A percentile compares a stretch with the other conserved stretches of the same genome.
Conservation (phyloP, 2,888 invertebrate genomes). For the Spialia ferax region DNA sequence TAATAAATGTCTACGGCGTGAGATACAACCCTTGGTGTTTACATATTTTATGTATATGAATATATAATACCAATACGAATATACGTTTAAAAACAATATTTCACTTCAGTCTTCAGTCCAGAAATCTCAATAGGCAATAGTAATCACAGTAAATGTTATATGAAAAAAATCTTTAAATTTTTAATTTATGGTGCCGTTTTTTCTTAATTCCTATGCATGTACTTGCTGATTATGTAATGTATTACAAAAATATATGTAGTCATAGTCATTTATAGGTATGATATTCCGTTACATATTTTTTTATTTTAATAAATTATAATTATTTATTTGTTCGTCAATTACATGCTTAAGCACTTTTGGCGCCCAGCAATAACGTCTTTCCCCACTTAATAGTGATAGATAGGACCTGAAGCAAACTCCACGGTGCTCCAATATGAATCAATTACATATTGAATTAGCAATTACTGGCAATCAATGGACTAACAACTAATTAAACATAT, state of each 20-base stretch:
- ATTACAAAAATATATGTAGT: neutral
- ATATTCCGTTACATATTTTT: neutral
- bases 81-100: constrained; percentile 52
- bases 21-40: too few species aligned
- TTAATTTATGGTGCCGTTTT: constrained; percentile 67
- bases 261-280: neutral
- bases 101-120: constrained; percentile 81
- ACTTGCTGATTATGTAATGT: constrained; percentile 27
- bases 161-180: constrained; percentile 57
- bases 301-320: neutral
- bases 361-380: too few species aligned
- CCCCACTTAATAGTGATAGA: too few species aligned
- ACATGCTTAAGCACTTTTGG: too few species aligned
- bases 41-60: constrained; percentile 40
- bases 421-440: too few species aligned
- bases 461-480: too few species aligned
- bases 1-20: too few species aligned
- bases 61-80: constrained; percentile 52
- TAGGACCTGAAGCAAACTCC: too few species aligned
- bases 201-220: constrained; percentile 24
- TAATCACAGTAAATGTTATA: constrained; percentile 76
- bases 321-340: neutral
- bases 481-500: neutral
- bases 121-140: constrained; percentile 83
- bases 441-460: too few species aligned